Evolutionary conservation across 2,797 vertebrate species (phyloP), one percentile per base, ranked within the genome.

Genomic region (Fundulus diaphanus): DNA sequence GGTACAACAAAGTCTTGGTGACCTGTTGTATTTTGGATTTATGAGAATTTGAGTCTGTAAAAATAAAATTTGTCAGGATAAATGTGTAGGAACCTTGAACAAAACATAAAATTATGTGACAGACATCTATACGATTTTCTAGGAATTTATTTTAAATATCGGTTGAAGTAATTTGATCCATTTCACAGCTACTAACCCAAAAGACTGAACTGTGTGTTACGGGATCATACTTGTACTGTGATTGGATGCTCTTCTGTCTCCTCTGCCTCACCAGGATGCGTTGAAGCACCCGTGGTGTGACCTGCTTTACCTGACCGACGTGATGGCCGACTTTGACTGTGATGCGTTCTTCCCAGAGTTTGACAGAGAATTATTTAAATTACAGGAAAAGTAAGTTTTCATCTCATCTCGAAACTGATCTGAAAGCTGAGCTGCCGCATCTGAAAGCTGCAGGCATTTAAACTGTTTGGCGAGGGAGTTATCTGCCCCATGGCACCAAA

Each of bases 341-440:
- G 92, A 96, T 9, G 93, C 94, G 12, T 96, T 96, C 90, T 96
- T 96, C 90, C 96, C 96, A 0, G 75, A 90, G 54, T 94, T 96
- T 79, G 94, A 96, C 87, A 86, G 73, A 77, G 71, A 70, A 8
- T 12, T 91, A 20, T 96, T 94, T 68, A 90, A 84, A 82, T 37
- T 93, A 35, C 94, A 94, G 88, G 91, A 94, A 3, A 72, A 84
- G 96, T 96, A 80, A 37, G 90, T 84, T 66, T 73, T 24, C 2
- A 49, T 51, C 37, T 81, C 65, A 7, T 44, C 20, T 57, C 37
- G 40, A 31, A 6, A 48, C 7, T 1, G 37, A 46, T 35, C 18
- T 51, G n/a, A 22, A 46, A 37, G 40, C 29, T 59, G 16, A 0
- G n/a, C 29, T 29, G 3, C 27, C 24, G 22, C 24, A 48, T 73